phyloP scores from a whole-genome alignment of 2,113 vertebrate genomes.

The Pithys albifrons region DNA sequence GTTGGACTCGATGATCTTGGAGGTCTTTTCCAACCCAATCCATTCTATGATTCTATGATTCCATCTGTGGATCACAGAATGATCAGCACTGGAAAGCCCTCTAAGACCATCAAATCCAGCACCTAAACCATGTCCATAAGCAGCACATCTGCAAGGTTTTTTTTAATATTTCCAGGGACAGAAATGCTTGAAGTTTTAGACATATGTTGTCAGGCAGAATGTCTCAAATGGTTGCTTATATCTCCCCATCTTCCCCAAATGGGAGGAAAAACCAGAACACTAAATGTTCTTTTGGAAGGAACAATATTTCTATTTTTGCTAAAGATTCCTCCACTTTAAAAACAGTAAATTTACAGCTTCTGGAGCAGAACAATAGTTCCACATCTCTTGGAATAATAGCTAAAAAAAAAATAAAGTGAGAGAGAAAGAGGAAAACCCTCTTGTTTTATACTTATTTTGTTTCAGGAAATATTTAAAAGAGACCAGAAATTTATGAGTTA shows the following conservation, averaged over 20 bases:
- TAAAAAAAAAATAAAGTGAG: background rate
- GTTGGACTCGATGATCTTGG: too few relatives aligned
- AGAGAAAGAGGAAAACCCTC: too few relatives aligned
- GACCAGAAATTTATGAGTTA: background rate
- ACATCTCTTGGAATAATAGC: background rate
- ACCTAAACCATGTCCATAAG: background rate
- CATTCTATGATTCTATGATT: too few relatives aligned
- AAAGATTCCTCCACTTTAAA: background rate
- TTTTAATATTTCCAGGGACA: background rate
- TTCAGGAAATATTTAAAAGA: background rate
- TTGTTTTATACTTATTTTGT: background rate
- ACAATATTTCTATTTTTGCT: background rate
- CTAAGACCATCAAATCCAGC: background rate
- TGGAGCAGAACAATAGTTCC: background rate
- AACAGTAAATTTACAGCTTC: background rate
- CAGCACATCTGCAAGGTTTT: too few relatives aligned
- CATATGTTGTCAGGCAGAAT: background rate
- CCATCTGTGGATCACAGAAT: background rate
- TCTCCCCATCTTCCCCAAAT: background rate
- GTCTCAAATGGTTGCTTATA: background rate
- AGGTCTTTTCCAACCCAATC: too few relatives aligned
- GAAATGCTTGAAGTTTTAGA: background rate
- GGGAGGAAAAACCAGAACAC: background rate
- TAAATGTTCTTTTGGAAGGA: background rate
- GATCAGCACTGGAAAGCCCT: background rate